Evolutionary conservation across 2,113 vertebrate genomes (phyloP).

Genomic region (Pterocles gutturalis): DNA sequence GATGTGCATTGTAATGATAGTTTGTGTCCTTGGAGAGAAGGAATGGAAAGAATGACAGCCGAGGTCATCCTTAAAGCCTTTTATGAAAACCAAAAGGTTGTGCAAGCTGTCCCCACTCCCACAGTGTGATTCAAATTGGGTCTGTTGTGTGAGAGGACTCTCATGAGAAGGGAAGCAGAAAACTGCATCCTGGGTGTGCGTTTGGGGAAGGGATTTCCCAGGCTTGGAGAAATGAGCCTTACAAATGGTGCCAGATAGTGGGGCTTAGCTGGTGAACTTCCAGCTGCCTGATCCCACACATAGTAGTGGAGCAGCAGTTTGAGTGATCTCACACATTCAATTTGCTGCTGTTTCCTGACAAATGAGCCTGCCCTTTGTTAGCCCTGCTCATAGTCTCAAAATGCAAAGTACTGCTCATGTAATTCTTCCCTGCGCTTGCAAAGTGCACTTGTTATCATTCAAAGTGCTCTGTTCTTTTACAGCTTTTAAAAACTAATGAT

Average conservation of each 20-base stretch:
- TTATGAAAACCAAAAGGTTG: not conserved
- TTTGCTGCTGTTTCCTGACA: not conserved
- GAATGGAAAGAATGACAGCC: not conserved
- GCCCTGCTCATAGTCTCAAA: not conserved
- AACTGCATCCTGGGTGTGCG: not conserved
- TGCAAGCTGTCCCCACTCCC: not conserved
- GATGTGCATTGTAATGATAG: not conserved
- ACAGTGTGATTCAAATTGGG: rapidly evolving
- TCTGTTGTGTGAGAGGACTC: not conserved
- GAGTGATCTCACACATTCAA: not conserved
- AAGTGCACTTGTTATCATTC: not conserved
- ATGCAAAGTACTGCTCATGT: not conserved
- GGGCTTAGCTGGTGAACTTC: not conserved
- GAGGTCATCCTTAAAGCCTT: not conserved
- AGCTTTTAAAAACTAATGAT: not conserved
- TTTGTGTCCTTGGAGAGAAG: not conserved
- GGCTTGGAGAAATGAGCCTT: not conserved
- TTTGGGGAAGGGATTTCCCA: not conserved
- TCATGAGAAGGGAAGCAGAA: not conserved
- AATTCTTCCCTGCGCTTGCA: not conserved
- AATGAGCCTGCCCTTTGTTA: constrained; percentile 3
- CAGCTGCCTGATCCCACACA: not conserved
- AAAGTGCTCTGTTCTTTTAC: not conserved
- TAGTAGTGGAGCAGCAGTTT: not conserved
- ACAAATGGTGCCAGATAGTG: not conserved